A percentile compares a stretch with the other conserved stretches of the same genome.
Conservation (phyloP, 2,113 vertebrate genomes). For the Cariama cristata region DNA sequence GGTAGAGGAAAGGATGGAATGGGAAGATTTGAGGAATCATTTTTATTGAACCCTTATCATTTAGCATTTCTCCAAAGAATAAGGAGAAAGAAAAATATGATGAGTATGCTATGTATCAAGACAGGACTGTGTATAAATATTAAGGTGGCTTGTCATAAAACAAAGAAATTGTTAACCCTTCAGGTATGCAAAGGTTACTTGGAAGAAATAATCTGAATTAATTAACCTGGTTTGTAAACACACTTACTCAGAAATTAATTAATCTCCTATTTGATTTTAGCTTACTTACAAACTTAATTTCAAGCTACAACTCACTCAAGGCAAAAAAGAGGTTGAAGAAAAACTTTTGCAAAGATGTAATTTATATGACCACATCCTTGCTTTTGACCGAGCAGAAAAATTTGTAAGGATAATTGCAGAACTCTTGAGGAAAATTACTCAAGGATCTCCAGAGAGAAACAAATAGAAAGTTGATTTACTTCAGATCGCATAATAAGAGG, state of each 20-base stretch:
- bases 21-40: background rate
- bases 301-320: background rate
- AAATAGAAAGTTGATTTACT: constrained; percentile 40
- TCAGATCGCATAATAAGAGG: background rate
- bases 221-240: background rate
- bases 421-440: constrained; percentile 25
- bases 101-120: background rate
- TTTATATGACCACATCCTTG: background rate
- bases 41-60: background rate
- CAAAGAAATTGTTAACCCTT: background rate
- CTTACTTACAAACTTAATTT: background rate
- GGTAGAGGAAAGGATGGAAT: background rate
- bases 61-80: background rate
- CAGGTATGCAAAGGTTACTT: background rate
- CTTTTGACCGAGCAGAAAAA: constrained; percentile 11
- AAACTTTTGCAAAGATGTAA: background rate
- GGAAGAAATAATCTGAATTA: background rate
- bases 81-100: background rate
- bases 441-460: constrained; percentile 29
- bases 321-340: background rate
- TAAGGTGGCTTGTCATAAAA: background rate
- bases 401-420: background rate
- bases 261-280: background rate
- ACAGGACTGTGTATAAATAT: background rate
- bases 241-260: background rate